A percentile compares a stretch with the other conserved stretches of the same genome.
These are phyloP conservation scores for Drosophila planitibia DNA, from an alignment of 2,888 invertebrate genomes.

Conservation along the genomic window DNA sequence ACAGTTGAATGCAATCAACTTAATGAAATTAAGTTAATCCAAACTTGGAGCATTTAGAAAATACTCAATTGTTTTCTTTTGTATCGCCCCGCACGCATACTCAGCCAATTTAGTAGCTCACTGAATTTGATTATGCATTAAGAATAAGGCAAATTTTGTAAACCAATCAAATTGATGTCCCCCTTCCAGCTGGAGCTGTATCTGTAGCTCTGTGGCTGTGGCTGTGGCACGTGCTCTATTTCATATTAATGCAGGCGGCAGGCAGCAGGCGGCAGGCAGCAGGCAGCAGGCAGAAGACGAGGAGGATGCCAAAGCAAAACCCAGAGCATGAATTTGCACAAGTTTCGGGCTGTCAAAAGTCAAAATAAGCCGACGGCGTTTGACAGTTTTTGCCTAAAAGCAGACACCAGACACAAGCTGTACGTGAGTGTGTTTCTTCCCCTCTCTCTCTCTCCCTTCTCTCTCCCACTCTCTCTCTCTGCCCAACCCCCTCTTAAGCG, in stretches of 20 bases:
- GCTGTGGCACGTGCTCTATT: slow-evolving; percentile 66
- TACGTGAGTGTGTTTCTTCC: slow-evolving; percentile 40
- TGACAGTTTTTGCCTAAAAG: slow-evolving; percentile 61
- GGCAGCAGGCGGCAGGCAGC: not conserved
- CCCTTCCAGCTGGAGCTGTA: not conserved
- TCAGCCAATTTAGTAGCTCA: slow-evolving; percentile 31
- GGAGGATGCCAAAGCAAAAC: slow-evolving; percentile 13
- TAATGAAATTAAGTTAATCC: slow-evolving; percentile 20
- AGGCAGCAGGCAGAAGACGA: slow-evolving; percentile 4
- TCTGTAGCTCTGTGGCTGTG: not conserved
- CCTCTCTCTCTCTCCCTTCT: not conserved
- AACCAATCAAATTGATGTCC: slow-evolving; percentile 55
- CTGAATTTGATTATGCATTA: slow-evolving; percentile 49
- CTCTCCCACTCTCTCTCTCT: too few species aligned
- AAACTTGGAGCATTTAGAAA: not conserved
- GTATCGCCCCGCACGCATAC: not conserved
- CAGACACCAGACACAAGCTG: slow-evolving; percentile 43
- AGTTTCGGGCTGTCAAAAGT: slow-evolving; percentile 74
- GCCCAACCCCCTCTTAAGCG: not conserved
- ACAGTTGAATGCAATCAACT: not conserved
- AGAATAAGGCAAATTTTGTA: slow-evolving; percentile 55
- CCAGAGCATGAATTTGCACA: slow-evolving; percentile 66
- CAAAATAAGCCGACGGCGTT: slow-evolving; percentile 71
- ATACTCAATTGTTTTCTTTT: slow-evolving; percentile 25
- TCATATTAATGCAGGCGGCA: slow-evolving; percentile 36